Conservation (phyloP, 1,140 invertebrate genomes). For the Coenobita brevimanus region DNA sequence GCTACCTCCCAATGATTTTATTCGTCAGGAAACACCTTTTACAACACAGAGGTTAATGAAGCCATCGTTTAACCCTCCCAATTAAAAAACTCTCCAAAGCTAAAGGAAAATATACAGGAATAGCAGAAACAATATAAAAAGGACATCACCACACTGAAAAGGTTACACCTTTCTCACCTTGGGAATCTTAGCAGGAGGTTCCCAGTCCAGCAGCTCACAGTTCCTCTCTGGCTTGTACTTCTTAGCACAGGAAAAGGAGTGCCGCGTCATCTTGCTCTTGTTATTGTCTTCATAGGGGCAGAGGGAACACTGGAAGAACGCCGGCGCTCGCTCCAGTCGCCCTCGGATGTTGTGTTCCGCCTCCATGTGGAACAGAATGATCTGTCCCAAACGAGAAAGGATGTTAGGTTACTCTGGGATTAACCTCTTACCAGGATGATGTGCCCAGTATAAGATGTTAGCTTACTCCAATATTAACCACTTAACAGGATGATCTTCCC, state of each 20-base stretch:
- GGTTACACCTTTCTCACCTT: constrained; percentile 70
- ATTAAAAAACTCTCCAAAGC: too few relatives aligned
- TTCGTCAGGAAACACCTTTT: too few relatives aligned
- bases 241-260: constrained; percentile 90
- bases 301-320: constrained; percentile 93
- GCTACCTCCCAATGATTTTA: too few relatives aligned
- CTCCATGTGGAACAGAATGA: constrained; percentile 94
- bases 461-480: too few relatives aligned
- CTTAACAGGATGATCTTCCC: too few relatives aligned
- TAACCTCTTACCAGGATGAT: too few relatives aligned
- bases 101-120: too few relatives aligned
- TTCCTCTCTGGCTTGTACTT: constrained; percentile 92
- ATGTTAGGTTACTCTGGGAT: constrained; percentile 72
- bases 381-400: constrained; percentile 74
- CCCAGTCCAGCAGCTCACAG: constrained; percentile 90
- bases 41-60: too few relatives aligned
- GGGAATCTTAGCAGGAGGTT: constrained; percentile 93
- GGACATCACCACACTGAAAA: too few relatives aligned
- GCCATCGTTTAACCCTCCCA: too few relatives aligned
- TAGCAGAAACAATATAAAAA: too few relatives aligned
- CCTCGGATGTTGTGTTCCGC: constrained; percentile 88
- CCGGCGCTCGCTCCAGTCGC: constrained; percentile 86
- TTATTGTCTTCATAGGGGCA: constrained; percentile 96
- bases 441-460: too few relatives aligned
- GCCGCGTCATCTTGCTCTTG: constrained; percentile 92